Evolutionary conservation across 2,797 vertebrate species (phyloP), one percentile per base, ranked within the genome.

Genomic region (Spinibarbus caldwelli): DNA sequence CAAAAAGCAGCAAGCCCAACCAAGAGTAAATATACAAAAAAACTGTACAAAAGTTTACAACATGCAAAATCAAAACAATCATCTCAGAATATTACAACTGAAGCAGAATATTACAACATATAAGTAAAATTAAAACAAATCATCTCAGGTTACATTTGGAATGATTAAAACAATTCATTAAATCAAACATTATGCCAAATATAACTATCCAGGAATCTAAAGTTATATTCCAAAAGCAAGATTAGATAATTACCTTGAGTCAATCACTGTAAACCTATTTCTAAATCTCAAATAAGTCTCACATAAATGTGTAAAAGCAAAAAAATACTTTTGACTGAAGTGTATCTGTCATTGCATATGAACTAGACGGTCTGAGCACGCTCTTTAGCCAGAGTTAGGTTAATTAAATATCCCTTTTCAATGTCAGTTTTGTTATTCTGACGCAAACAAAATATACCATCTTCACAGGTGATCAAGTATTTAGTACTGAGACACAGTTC

Each of bases 381-480:
- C 43, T 47, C n/a, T 49, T 71, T 2, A 73, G 38, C 45, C 86
- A 31, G 12, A 89, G 84, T 57, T 83, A 62, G n/a, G 76, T 43
- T 38, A 82, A 87, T 77, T 81, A 1, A 78, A 45, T 54, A 89
- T 93, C 91, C 91, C 90, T 91, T 93, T 92, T 80, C 11, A 62
- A 80, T 68, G 57, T 88, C 82, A 89, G 88, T 78, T 83, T 41
- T 45, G 10, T 70, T 76, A 80, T 77, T 68, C 70, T 81, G 77
- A 84, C 71, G 23, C 14, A 52, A 76, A 41, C 68, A 21, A 79
- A 47, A 77, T 8, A 79, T 41, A 19, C 7, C 76, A 71, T 59
- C 66, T 82, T 64, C n/a, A 73, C 47, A 75, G 47, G 54, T 76
- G 29, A 77, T 77, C 76, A 75, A 86, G 75, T 72, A 75, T 80